Evolutionary conservation across 2,113 vertebrate species (phyloP).

Genomic region (Ovibos moschatus): DNA sequence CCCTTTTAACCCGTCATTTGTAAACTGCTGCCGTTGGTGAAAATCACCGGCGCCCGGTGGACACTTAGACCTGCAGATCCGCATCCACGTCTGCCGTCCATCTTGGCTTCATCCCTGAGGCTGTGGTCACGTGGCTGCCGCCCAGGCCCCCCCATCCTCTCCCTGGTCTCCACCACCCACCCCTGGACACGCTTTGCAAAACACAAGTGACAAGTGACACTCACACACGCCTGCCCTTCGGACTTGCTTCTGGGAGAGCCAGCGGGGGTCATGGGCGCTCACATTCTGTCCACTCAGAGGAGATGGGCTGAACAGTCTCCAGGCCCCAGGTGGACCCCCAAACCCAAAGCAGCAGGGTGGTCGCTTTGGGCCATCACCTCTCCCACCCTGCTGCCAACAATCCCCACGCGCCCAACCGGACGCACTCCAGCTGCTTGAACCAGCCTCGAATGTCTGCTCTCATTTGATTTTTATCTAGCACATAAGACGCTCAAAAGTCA

Average conservation of each 20-base stretch:
- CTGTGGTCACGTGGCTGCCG: accelerated
- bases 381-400: neutral
- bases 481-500: accelerated
- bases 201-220: accelerated
- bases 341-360: accelerated
- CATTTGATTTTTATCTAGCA: too few relatives aligned
- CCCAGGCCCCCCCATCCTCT: accelerated
- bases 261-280: accelerated
- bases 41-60: neutral
- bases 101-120: accelerated
- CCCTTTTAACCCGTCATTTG: neutral
- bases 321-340: neutral
- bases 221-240: neutral
- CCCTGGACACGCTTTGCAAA: accelerated
- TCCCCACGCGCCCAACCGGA: accelerated
- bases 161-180: accelerated
- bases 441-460: neutral
- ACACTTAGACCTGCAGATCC: accelerated
- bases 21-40: too few relatives aligned
- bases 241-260: neutral
- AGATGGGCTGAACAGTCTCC: accelerated
- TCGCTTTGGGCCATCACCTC: neutral
- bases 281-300: too few relatives aligned
- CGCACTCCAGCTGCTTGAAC: accelerated
- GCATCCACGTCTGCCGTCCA: accelerated